Evolutionary conservation across 2,797 vertebrate species (phyloP).

Genomic region (Pelobates cultripes): DNA sequence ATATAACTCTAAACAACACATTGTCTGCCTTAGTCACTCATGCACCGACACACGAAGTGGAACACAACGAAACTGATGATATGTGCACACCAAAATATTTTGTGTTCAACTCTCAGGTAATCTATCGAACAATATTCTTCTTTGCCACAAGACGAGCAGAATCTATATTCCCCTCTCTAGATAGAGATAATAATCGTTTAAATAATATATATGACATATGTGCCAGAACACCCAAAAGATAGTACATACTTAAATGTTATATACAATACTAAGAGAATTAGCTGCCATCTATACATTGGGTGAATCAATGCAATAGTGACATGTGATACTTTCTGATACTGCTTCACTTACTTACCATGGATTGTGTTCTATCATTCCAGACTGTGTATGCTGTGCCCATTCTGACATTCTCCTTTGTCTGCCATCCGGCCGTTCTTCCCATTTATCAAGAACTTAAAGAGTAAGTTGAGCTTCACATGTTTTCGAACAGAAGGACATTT

Average conservation of each 20-base stretch:
- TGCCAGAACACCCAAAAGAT: too few species aligned
- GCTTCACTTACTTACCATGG: background rate
- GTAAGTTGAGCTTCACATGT: constrained; percentile 68
- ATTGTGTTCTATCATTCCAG: constrained; percentile 69
- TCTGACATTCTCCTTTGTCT: constrained; percentile 95
- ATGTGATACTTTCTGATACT: too few species aligned
- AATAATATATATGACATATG: too few species aligned
- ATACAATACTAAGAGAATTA: too few species aligned
- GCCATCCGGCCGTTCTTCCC: constrained; percentile 94
- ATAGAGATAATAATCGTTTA: too few species aligned
- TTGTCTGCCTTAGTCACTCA: constrained; percentile 24
- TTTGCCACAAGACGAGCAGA: too few species aligned
- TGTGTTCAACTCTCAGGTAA: constrained; percentile 93
- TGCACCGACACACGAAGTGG: background rate
- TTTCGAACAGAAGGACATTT: background rate
- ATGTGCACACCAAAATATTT: constrained; percentile 88
- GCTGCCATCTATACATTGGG: too few species aligned
- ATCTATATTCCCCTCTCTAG: too few species aligned
- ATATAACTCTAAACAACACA: constrained; percentile 72
- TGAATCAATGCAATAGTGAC: too few species aligned
- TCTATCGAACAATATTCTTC: too few species aligned
- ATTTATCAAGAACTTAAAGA: constrained; percentile 96
- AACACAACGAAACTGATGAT: constrained; percentile 66
- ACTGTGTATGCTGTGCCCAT: constrained; percentile 96
- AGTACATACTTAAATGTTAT: too few species aligned